Evolutionary conservation across 2,113 vertebrate species (phyloP).

Genomic region (Chlorodrepanis virens): DNA sequence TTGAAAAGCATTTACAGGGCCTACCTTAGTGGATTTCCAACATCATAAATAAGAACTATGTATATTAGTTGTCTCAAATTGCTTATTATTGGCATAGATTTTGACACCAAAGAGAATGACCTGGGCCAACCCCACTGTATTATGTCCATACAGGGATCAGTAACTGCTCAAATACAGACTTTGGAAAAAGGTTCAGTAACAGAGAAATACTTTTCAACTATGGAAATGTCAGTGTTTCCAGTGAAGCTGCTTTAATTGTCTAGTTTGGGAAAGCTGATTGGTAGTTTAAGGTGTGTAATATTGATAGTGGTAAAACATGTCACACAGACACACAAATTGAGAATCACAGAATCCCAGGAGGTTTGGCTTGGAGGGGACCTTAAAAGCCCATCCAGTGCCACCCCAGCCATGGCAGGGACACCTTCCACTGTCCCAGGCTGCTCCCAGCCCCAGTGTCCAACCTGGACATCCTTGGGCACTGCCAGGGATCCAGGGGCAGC

Average conservation of each 20-base stretch:
- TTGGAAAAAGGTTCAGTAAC: not conserved
- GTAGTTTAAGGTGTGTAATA: not conserved
- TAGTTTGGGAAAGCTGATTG: not conserved
- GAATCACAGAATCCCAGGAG: not conserved
- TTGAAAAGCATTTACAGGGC: not conserved
- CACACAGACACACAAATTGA: fast-evolving
- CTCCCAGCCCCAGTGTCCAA: not conserved
- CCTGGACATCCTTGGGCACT: not conserved
- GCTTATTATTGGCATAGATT: not conserved
- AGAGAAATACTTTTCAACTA: not conserved
- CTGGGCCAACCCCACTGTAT: not conserved
- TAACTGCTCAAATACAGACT: not conserved
- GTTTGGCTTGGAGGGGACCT: not conserved
- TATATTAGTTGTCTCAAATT: not conserved
- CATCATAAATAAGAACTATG: not conserved
- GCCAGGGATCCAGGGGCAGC: not conserved
- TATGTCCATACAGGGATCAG: not conserved
- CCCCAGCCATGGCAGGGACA: not conserved
- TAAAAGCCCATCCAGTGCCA: fast-evolving
- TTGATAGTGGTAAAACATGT: not conserved
- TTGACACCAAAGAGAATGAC: not conserved
- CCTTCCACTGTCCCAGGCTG: not conserved
- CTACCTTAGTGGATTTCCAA: not conserved
- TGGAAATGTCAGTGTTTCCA: not conserved
- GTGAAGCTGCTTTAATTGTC: not conserved